Evolutionary conservation across 53 echinoderm and acorn worm genomes (phyloP), one percentile per base, ranked within the genome.

Genomic region (Echinometra lucunter): DNA sequence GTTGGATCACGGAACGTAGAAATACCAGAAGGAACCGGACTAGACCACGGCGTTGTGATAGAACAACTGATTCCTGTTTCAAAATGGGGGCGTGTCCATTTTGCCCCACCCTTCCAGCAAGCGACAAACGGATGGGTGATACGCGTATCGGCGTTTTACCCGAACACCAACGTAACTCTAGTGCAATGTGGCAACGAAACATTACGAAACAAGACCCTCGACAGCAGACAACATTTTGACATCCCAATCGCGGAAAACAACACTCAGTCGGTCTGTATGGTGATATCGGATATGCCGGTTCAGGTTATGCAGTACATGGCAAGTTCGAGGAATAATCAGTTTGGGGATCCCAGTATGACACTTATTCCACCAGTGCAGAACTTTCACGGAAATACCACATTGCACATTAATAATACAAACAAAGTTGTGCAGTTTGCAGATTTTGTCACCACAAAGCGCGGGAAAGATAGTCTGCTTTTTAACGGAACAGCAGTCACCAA

Each of bases 271-370:
- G 66, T 69, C 1, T 91, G 91, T 18, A 40, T 44, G 21, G 27
- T 91, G 28, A 44, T 45, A 12, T 58, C 66, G 9, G 45, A 91
- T 45, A 40, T 15, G 47, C 91, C 91, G 2, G 63, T 91, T 67
- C 91, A 91, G 25, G 91, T 91, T 12, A 69, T 67, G 66, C 91
- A 91, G 30, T 91, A 91, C 47, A 91, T 91, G 91, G 66, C 44
- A 2, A 69, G 91, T 67, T 91, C 91, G 4, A 17, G 0, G 1
- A 28, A 0, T 19, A 0, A 45, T n/a, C 0, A 70, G 45, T 27
- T 4, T 7, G 91, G 91, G 2, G 91, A 91, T 45, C 91, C 91
- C 3, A 91, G 91, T 67, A 91, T 91, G 91, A 66, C 11, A 11
- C 16, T 91, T 45, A 45, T 91, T 42, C 66, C 91, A 67, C 91